Conservation (phyloP, 2,113 vertebrate genomes). For the Cariama cristata region DNA sequence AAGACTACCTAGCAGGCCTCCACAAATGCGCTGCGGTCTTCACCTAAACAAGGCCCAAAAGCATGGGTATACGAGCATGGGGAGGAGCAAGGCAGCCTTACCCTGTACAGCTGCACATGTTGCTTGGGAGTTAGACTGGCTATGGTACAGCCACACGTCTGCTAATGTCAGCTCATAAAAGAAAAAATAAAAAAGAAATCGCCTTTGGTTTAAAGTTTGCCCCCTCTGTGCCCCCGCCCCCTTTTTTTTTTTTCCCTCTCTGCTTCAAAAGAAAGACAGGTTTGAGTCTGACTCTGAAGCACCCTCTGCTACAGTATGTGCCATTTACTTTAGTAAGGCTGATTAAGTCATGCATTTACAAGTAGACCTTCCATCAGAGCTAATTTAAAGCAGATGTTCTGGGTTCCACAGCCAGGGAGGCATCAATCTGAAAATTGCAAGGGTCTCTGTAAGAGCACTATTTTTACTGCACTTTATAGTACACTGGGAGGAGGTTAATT, state of each 20-base stretch:
- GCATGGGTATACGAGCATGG: neutral
- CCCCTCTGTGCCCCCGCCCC: neutral
- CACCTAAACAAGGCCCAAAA: neutral
- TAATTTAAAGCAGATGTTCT: constrained; percentile 83
- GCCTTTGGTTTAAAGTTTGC: constrained; percentile 70
- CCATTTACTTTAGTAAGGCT: constrained; percentile 79
- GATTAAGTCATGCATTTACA: constrained; percentile 84
- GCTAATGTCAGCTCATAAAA: constrained; percentile 69
- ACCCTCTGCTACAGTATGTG: constrained; percentile 70
- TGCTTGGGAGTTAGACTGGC: constrained; percentile 29
- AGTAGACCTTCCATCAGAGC: constrained; percentile 77
- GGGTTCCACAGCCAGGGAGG: constrained; percentile 73
- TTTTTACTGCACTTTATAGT: constrained; percentile 68
- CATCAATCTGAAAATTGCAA: constrained; percentile 50
- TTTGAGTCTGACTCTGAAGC: constrained; percentile 70
- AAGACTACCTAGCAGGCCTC: neutral
- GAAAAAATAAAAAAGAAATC: neutral
- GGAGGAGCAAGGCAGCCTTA: constrained; percentile 7
- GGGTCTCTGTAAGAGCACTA: constrained; percentile 58
- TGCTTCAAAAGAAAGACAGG: constrained; percentile 75
- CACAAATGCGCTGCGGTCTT: neutral
- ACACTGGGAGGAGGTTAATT: constrained; percentile 64
- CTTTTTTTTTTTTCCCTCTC: neutral
- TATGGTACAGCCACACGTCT: constrained; percentile 62
- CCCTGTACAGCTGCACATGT: constrained; percentile 38